A percentile compares a stretch with the other conserved stretches of the same genome.
These are phyloP conservation scores for Lindbergichthys nudifrons DNA, from an alignment of 2,797 vertebrate genomes.

Conservation along the genomic window DNA sequence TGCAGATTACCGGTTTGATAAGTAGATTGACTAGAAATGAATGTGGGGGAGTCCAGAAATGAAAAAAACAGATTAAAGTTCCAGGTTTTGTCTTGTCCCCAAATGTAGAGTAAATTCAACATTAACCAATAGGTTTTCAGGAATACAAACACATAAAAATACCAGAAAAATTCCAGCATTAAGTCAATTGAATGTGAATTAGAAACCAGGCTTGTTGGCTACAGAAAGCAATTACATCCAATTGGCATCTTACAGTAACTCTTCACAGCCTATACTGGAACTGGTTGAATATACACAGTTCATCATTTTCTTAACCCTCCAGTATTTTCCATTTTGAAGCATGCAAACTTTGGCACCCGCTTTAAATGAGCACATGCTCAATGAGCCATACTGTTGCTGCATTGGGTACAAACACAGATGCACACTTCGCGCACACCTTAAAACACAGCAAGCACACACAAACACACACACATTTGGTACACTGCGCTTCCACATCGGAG, in stretches of 20 bases:
- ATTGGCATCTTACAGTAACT: constrained; percentile 47
- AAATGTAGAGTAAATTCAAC: constrained; percentile 7
- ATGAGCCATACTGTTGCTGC: constrained; percentile 75
- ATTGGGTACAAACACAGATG: constrained; percentile 63
- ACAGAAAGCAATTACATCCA: constrained; percentile 35
- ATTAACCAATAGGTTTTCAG: constrained; percentile 6
- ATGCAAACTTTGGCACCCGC: constrained; percentile 70
- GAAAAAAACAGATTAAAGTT: constrained; percentile 43
- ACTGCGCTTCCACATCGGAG: constrained; percentile 64
- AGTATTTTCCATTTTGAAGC: constrained; percentile 70
- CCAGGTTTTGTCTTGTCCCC: constrained; percentile 41
- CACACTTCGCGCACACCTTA: constrained; percentile 60
- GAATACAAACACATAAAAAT: constrained; percentile 48
- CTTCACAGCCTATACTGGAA: constrained; percentile 39
- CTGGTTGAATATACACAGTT: constrained; percentile 50
- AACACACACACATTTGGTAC: constrained; percentile 34
- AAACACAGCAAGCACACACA: constrained; percentile 33
- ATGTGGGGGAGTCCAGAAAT: constrained; percentile 29
- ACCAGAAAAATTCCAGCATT: constrained; percentile 31
- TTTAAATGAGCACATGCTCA: constrained; percentile 74
- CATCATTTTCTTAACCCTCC: constrained; percentile 47
- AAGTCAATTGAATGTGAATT: constrained; percentile 41
- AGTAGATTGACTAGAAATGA: constrained; percentile 70
- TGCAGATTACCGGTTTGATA: constrained; percentile 70
- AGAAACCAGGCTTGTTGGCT: constrained; percentile 47